Conservation (phyloP, 2,888 invertebrate species). For the Tryphoninae sp. region DNA sequence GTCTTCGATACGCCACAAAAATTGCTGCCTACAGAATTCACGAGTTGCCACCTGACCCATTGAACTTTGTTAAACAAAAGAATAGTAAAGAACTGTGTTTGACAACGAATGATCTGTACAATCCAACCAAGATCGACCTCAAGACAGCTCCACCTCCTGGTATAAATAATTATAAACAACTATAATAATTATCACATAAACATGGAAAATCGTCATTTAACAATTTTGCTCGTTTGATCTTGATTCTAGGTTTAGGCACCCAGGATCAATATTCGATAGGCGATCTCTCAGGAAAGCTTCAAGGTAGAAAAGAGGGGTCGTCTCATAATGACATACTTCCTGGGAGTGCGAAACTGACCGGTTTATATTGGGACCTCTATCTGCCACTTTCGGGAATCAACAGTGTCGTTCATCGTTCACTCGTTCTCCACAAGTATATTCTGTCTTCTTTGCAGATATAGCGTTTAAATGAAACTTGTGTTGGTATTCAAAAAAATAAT, state of each 20-base stretch:
- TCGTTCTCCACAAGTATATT: conserved; percentile 88
- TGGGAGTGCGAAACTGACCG: conserved; percentile 88
- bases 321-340: conserved; percentile 87
- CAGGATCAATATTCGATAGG: conserved; percentile 96
- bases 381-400: conserved; percentile 91
- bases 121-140: conserved; percentile 87
- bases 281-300: conserved; percentile 93
- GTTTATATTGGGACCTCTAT: conserved; percentile 91
- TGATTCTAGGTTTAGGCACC: conserved; percentile 85
- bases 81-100: conserved; percentile 83
- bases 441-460: conserved; percentile 75
- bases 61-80: conserved; percentile 81
- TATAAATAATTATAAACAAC: conserved; percentile 68
- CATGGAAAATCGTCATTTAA: neutral
- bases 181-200: neutral
- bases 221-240: neutral
- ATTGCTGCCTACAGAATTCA: conserved; percentile 88
- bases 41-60: conserved; percentile 86
- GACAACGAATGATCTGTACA: conserved; percentile 88
- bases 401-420: conserved; percentile 90
- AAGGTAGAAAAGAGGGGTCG: conserved; percentile 87
- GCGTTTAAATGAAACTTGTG: conserved; percentile 74
- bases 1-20: conserved; percentile 88
- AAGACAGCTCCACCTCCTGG: conserved; percentile 86
- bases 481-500: conserved; percentile 22